phyloP scores from a whole-genome alignment of 1,140 invertebrate species.

The Zaprionus camerounensis region DNA sequence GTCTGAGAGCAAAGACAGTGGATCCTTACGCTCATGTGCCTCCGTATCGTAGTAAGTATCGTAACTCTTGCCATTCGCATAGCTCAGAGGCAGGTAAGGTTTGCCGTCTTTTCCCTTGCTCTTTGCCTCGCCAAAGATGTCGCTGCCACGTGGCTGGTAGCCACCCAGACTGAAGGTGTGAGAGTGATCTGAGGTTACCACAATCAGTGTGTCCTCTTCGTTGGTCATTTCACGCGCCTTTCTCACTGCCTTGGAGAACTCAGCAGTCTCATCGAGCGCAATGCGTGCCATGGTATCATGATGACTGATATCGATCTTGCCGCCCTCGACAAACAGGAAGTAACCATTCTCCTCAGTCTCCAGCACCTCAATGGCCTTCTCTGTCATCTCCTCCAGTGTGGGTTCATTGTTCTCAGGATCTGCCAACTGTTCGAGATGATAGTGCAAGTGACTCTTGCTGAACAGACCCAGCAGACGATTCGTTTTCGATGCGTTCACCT shows the following conservation, averaged over 20 bases:
- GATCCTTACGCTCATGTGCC: slow-evolving; percentile 68
- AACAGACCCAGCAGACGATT: slow-evolving; percentile 85
- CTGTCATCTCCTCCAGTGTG: slow-evolving; percentile 92
- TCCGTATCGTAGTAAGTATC: slow-evolving; percentile 73
- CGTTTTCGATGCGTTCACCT: slow-evolving; percentile 75
- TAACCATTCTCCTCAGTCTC: slow-evolving; percentile 90
- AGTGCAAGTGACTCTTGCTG: slow-evolving; percentile 85
- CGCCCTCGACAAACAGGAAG: slow-evolving; percentile 87
- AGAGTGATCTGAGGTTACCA: slow-evolving; percentile 89
- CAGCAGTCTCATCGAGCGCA: slow-evolving; percentile 88
- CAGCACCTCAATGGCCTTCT: slow-evolving; percentile 92
- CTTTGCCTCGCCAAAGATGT: slow-evolving; percentile 85
- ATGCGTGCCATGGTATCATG: slow-evolving; percentile 89
- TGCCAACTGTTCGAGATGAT: slow-evolving; percentile 86
- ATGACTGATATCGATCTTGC: slow-evolving; percentile 93
- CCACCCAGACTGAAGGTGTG: slow-evolving; percentile 88
- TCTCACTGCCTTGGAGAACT: slow-evolving; percentile 86
- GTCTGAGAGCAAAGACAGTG: slow-evolving; percentile 22
- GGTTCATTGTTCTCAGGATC: slow-evolving; percentile 85
- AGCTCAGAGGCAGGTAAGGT: slow-evolving; percentile 89
- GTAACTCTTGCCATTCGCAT: slow-evolving; percentile 89
- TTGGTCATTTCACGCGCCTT: slow-evolving; percentile 85
- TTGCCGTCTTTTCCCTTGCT: slow-evolving; percentile 83
- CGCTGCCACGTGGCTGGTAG: slow-evolving; percentile 86
- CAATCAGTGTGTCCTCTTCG: slow-evolving; percentile 87